Percentiles rank a stretch among this genome's conserved stretches.
Conservation (phyloP, 2,113 vertebrate genomes). For the Gracilinanus agilis region DNA sequence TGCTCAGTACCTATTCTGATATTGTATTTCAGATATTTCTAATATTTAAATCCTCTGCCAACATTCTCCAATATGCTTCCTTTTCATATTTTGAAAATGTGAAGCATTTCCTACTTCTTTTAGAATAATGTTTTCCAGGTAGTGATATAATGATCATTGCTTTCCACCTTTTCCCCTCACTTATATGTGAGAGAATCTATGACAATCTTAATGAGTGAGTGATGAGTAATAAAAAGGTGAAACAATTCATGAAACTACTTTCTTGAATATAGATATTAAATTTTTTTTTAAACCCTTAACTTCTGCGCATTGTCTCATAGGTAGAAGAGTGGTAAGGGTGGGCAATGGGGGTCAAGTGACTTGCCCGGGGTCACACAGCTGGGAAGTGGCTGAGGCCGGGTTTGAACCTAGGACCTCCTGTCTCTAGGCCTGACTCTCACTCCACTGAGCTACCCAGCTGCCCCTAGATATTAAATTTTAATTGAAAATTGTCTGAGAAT, state of each 20-base stretch:
- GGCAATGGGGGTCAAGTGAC: no score
- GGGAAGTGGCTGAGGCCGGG: no score
- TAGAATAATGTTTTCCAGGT: not conserved
- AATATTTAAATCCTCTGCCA: conserved; percentile 34
- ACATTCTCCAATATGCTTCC: not conserved
- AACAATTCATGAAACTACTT: not conserved
- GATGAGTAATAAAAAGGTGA: conserved; percentile 28
- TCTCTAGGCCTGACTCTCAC: no score
- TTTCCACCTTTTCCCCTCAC: not conserved
- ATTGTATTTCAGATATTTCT: conserved; percentile 8
- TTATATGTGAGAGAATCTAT: conserved; percentile 32
- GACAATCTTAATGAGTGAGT: conserved; percentile 36
- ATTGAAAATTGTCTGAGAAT: conserved; percentile 19
- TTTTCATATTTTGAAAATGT: conserved; percentile 34
- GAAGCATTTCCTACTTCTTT: conserved; percentile 29
- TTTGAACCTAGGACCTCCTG: no score
- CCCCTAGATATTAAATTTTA: no score
- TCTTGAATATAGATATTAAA: conserved; percentile 29
- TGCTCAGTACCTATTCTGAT: conserved; percentile 25
- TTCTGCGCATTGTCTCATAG: no score
- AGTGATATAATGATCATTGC: not conserved
- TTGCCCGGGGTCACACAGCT: no score
- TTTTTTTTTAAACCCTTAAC: no score
- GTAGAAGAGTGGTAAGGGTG: no score
- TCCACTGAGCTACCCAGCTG: no score